Percentiles rank a stretch among this genome's conserved stretches.
Evolutionary conservation across 2,888 invertebrate species (phyloP).

Genomic region (Siphlonurus alternatus): DNA sequence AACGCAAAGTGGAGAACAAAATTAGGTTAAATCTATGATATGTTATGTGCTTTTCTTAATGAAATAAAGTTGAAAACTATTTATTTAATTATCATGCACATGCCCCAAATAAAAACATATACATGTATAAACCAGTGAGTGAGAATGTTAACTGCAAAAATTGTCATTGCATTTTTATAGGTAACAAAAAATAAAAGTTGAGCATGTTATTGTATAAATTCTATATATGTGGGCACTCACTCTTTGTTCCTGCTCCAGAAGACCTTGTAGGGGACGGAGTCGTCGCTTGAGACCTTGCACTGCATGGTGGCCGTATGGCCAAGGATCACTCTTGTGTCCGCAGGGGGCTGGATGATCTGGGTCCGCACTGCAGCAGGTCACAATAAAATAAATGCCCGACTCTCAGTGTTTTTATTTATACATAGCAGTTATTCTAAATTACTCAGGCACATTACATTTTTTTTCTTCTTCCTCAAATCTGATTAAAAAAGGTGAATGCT

Average conservation of each 20-base stretch:
- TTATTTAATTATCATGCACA: too few species aligned
- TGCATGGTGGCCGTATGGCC: slow-evolving; percentile 86
- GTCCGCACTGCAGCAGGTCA: slow-evolving; percentile 89
- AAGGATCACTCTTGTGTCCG: slow-evolving; percentile 76
- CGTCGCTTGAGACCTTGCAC: slow-evolving; percentile 87
- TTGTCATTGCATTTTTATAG: too few species aligned
- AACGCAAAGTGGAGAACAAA: background rate
- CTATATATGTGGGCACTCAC: slow-evolving; percentile 38
- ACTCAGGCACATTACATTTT: background rate
- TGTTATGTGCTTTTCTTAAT: background rate
- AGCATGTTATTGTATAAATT: too few species aligned
- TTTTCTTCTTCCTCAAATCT: background rate
- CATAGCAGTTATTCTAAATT: background rate
- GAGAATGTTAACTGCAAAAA: too few species aligned
- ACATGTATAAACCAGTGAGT: too few species aligned
- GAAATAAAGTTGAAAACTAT: too few species aligned
- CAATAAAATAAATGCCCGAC: slow-evolving; percentile 14
- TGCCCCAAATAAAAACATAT: too few species aligned
- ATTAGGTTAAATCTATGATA: background rate
- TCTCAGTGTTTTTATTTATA: background rate
- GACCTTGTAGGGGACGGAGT: slow-evolving; percentile 67
- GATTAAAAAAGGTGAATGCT: too few species aligned
- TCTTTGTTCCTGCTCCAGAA: slow-evolving; percentile 79
- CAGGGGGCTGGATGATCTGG: slow-evolving; percentile 85
- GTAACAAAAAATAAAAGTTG: too few species aligned